A percentile compares a stretch with the other conserved stretches of the same genome.
Evolutionary conservation across 2,888 invertebrate genomes (phyloP).

Genomic region (Stenotaenia linearis): DNA sequence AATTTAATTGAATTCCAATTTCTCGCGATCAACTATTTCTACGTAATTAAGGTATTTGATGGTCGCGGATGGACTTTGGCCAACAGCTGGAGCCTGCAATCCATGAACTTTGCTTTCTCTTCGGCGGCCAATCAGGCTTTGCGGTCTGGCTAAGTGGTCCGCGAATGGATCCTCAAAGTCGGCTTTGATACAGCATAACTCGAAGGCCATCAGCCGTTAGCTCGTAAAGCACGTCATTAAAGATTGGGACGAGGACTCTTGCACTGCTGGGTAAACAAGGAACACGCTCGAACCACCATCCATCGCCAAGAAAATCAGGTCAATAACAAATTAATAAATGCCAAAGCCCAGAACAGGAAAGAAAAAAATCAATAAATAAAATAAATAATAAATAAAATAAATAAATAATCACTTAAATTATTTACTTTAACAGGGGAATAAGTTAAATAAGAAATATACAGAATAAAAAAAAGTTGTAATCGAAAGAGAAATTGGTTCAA

Average conservation of each 20-base stretch:
- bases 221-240: slow-evolving; percentile 19
- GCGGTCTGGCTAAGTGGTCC: slow-evolving; percentile 15
- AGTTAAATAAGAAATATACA: not conserved
- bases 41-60: not conserved
- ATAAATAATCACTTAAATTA: not conserved
- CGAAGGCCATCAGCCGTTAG: slow-evolving; percentile 19
- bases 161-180: slow-evolving; percentile 19
- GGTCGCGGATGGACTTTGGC: not conserved
- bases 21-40: not conserved
- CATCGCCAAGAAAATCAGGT: slow-evolving; percentile 12
- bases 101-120: not conserved
- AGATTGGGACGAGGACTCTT: slow-evolving; percentile 19
- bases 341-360: slow-evolving; percentile 1
- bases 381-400: not conserved
- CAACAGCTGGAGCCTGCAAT: slow-evolving; percentile 11
- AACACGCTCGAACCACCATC: not conserved
- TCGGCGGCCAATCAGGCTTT: slow-evolving; percentile 19
- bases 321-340: slow-evolving; percentile 15
- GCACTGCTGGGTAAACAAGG: slow-evolving; percentile 19
- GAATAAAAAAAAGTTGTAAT: not conserved
- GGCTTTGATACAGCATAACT: slow-evolving; percentile 19
- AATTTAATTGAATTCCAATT: not conserved
- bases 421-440: not conserved
- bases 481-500: not conserved
- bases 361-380: not conserved